phyloP scores from a whole-genome alignment of 1,140 invertebrate species.

The Glomeris maerens region DNA sequence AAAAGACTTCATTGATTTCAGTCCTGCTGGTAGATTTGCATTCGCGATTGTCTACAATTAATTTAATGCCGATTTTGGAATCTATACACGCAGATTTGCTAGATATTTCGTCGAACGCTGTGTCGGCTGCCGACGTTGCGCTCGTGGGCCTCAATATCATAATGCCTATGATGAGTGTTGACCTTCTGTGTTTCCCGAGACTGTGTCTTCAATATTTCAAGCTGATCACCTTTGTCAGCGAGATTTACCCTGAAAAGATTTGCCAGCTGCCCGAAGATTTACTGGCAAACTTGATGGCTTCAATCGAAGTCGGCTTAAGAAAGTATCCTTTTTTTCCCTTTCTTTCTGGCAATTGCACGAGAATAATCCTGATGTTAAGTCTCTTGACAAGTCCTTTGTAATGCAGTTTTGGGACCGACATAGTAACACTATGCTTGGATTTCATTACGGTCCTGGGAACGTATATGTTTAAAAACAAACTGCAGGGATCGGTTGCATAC shows the following conservation, averaged over 20 bases:
- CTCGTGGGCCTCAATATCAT: constrained; percentile 53
- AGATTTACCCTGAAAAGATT: constrained; percentile 48
- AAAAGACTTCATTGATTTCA: constrained; percentile 53
- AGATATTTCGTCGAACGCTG: constrained; percentile 18
- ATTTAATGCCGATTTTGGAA: too few species aligned
- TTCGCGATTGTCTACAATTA: not conserved
- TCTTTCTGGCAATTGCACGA: not conserved
- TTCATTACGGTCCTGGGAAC: constrained; percentile 42
- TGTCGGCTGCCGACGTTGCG: constrained; percentile 47
- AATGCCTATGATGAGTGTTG: constrained; percentile 58
- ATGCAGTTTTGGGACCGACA: constrained; percentile 43
- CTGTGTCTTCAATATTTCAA: constrained; percentile 49
- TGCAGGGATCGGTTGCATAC: constrained; percentile 32
- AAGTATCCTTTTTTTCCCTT: constrained; percentile 29
- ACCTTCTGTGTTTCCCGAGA: constrained; percentile 50
- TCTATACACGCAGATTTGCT: too few species aligned
- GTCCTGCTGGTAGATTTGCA: constrained; percentile 20
- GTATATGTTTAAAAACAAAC: constrained; percentile 29
- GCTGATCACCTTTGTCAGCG: constrained; percentile 49
- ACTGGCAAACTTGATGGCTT: constrained; percentile 42
- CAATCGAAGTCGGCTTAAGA: constrained; percentile 50
- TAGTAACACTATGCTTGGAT: constrained; percentile 47
- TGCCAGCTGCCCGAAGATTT: constrained; percentile 39
- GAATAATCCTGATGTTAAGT: not conserved
- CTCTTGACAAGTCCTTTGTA: constrained; percentile 1